Conservation (phyloP, 2,113 vertebrate species). For the Pyxicephalus adspersus region DNA sequence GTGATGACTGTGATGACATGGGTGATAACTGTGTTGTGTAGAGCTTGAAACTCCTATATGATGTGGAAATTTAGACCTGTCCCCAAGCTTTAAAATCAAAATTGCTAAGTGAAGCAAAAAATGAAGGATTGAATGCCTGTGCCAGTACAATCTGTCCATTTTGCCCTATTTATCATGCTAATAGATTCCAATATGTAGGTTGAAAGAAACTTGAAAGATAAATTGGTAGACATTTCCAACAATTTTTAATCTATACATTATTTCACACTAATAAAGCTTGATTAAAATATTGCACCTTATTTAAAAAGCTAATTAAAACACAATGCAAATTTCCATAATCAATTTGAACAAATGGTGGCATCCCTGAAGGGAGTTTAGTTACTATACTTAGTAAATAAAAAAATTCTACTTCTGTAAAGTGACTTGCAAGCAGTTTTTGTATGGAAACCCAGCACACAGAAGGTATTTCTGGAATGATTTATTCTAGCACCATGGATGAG, state of each 20-base stretch:
- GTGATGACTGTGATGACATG: no score
- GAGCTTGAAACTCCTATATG: no score
- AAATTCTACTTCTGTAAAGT: background rate
- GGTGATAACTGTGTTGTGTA: no score
- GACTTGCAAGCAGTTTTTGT: constrained; percentile 5
- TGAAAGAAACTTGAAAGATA: no score
- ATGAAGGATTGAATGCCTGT: no score
- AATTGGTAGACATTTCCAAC: no score
- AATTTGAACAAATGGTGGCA: background rate
- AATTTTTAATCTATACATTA: background rate
- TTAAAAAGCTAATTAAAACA: constrained; percentile 16
- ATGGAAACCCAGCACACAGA: background rate
- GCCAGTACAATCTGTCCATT: no score
- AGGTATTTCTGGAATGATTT: background rate
- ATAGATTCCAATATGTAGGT: no score
- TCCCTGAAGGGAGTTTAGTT: background rate
- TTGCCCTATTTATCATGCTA: no score
- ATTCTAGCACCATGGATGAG: background rate
- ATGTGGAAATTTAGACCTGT: no score
- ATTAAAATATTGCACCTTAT: background rate
- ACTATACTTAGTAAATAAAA: background rate
- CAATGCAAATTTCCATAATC: background rate
- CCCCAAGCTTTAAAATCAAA: no score
- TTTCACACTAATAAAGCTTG: background rate
- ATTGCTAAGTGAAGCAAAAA: no score